Evolutionary conservation across 2,888 invertebrate genomes (phyloP).

Genomic region (Scrobipalpa atriplicella): DNA sequence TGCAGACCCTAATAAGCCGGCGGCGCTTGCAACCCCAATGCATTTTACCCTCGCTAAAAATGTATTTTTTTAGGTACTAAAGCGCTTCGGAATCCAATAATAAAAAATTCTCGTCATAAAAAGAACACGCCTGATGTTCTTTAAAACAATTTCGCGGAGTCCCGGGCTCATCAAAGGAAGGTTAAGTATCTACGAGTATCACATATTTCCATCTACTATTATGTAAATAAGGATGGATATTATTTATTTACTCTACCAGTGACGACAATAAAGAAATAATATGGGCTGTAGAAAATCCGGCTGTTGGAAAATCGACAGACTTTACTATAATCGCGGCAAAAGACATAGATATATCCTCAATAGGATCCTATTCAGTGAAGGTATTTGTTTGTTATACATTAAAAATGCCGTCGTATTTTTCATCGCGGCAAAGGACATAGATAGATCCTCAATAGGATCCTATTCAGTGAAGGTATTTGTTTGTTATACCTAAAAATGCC

Average conservation of each 20-base stretch:
- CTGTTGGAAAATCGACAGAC: background rate
- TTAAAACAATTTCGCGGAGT: slow-evolving; percentile 27
- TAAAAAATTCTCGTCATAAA: slow-evolving; percentile 30
- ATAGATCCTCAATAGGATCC: background rate
- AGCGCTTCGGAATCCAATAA: slow-evolving; percentile 49
- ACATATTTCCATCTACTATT: slow-evolving; percentile 1
- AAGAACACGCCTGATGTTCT: slow-evolving; percentile 22
- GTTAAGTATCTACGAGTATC: slow-evolving; percentile 5
- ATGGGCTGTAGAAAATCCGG: background rate
- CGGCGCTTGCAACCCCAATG: slow-evolving; percentile 56
- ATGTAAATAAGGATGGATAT: background rate
- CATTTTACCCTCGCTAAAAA: slow-evolving; percentile 50
- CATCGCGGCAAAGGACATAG: no score
- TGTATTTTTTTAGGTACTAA: slow-evolving; percentile 52
- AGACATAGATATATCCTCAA: background rate
- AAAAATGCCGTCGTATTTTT: background rate
- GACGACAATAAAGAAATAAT: background rate
- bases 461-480: background rate
- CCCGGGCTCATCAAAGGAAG: slow-evolving; percentile 20
- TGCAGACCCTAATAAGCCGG: slow-evolving; percentile 71
- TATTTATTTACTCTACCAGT: background rate
- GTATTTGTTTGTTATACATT: background rate
- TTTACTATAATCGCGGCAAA: background rate
- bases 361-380: background rate
- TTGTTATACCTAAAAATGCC: background rate